Conservation (phyloP, 2,797 vertebrate species). For the Gymnoscopelus braueri region DNA sequence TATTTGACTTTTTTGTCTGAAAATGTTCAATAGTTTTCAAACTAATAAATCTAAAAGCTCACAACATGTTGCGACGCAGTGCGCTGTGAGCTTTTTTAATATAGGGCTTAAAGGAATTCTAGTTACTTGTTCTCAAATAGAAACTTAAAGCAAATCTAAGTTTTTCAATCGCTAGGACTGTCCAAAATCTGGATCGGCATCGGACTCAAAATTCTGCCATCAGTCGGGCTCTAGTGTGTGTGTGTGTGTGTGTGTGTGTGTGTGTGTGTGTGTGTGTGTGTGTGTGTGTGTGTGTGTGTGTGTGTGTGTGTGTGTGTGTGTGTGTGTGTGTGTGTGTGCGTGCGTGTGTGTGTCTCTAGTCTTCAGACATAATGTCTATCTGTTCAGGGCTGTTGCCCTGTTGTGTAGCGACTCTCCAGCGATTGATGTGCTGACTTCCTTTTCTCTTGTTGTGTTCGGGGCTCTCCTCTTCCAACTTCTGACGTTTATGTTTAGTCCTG, state of each 20-base stretch:
- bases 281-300: neutral
- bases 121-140: too few relatives aligned
- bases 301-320: neutral
- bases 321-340: neutral
- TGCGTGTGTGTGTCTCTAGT: conserved; percentile 62
- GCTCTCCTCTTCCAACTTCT: conserved; percentile 88
- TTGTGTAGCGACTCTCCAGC: conserved; percentile 86
- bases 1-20: too few relatives aligned
- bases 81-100: too few relatives aligned
- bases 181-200: too few relatives aligned
- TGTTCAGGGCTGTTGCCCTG: conserved; percentile 77
- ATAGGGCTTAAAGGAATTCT: too few relatives aligned
- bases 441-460: conserved; percentile 87
- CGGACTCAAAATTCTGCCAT: neutral
- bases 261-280: conserved; percentile 3
- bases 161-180: too few relatives aligned
- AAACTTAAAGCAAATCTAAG: too few relatives aligned
- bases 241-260: conserved; percentile 9
- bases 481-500: conserved; percentile 88
- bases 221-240: neutral
- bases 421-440: conserved; percentile 85
- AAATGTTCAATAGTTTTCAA: too few relatives aligned
- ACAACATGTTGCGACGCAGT: too few relatives aligned
- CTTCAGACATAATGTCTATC: conserved; percentile 85
- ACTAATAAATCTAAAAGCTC: too few relatives aligned